Evolutionary conservation across 2,888 invertebrate species (phyloP).

Genomic region (Sesia bembeciformis): DNA sequence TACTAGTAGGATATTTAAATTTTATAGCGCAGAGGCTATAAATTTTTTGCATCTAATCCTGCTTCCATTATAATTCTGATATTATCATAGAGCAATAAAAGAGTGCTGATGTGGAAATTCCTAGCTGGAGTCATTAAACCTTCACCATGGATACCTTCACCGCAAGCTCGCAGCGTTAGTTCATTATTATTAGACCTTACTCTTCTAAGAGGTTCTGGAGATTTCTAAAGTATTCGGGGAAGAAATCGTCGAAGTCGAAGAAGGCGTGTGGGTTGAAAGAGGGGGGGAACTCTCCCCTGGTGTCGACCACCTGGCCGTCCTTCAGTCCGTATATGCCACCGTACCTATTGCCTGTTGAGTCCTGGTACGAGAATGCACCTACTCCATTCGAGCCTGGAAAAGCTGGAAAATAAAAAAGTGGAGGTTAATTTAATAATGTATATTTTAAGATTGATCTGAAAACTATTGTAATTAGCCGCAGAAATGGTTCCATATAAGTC

Average conservation of each 20-base stretch:
- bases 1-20: neutral
- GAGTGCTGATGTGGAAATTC: neutral
- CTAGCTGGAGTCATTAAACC: neutral
- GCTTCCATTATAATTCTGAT: neutral
- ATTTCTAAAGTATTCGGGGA: slow-evolving; percentile 50
- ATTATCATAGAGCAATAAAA: neutral
- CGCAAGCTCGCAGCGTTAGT: slow-evolving; percentile 32
- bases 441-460: neutral
- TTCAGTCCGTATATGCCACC: slow-evolving; percentile 49
- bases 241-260: slow-evolving; percentile 34
- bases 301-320: slow-evolving; percentile 29
- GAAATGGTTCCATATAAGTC: neutral
- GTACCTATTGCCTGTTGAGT: slow-evolving; percentile 56
- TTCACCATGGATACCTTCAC: slow-evolving; percentile 28
- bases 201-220: slow-evolving; percentile 46
- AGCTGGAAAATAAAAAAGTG: slow-evolving; percentile 9
- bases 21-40: neutral
- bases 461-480: neutral
- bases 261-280: slow-evolving; percentile 15
- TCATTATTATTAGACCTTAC: slow-evolving; percentile 35
- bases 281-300: slow-evolving; percentile 2
- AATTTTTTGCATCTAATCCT: neutral
- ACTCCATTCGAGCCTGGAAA: slow-evolving; percentile 27
- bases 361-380: slow-evolving; percentile 47
- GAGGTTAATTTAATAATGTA: neutral